Percentiles rank a stretch among this genome's conserved stretches.
These are phyloP conservation scores for Tetheella fluctuosa DNA, from an alignment of 2,888 invertebrate species.

Conservation along the genomic window DNA sequence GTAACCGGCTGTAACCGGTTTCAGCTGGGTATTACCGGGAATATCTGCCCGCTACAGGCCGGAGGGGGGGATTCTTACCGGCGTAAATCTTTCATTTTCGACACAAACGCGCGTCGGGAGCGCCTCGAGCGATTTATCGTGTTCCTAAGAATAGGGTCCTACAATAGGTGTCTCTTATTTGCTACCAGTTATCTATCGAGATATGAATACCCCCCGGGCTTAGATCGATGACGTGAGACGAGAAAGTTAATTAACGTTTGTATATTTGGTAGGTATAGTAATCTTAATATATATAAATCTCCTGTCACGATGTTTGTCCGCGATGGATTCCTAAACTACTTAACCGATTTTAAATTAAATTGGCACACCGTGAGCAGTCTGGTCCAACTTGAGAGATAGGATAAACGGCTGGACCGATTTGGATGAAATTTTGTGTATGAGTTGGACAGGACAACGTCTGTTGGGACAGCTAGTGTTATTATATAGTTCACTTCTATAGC, in stretches of 20 bases:
- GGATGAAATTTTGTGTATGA: too few relatives aligned
- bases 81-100: constrained; percentile 25
- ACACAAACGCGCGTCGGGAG: constrained; percentile 15
- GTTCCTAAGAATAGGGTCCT: constrained; percentile 11
- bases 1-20: constrained; percentile 13
- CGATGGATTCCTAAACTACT: too few relatives aligned
- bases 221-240: background rate
- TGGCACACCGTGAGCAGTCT: too few relatives aligned
- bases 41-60: constrained; percentile 13
- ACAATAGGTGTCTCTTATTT: constrained; percentile 12
- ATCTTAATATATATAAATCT: too few relatives aligned
- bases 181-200: constrained; percentile 11
- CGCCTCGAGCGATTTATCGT: constrained; percentile 15
- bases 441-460: too few relatives aligned
- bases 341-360: too few relatives aligned
- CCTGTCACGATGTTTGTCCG: too few relatives aligned
- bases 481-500: too few relatives aligned
- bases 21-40: background rate
- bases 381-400: too few relatives aligned
- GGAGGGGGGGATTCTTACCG: constrained; percentile 9
- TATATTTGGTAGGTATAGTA: too few relatives aligned
- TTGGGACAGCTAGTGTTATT: too few relatives aligned
- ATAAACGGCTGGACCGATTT: too few relatives aligned
- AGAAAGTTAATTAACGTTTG: background rate
- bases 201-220: constrained; percentile 10